Evolutionary conservation across 2,797 vertebrate species (phyloP), one percentile per base, ranked within the genome.

Genomic region (Pipistrellus pipistrellus): DNA sequence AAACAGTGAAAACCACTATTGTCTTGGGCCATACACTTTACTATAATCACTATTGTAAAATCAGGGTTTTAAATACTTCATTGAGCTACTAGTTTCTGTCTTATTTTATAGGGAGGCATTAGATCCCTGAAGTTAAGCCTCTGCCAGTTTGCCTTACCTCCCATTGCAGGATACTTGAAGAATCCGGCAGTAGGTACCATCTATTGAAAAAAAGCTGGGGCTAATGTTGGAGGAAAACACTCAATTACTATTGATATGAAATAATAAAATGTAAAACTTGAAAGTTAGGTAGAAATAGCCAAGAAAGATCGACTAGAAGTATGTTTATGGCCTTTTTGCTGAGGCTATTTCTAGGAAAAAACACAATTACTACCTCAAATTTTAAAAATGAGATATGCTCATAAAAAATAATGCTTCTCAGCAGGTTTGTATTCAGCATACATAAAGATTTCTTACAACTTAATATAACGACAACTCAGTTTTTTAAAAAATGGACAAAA

Each of bases 231-330:
- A 78, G 75, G 64, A 35, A 57, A 59, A 23, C 75, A 75, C 68
- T 13, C 55, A 38, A 11, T n/a, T 68, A 57, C 83, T 77, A 4
- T 32, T 85, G 53, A 53, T 41, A 76, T 7, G 46, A 77, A 85
- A 82, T 17, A 69, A 12, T 82, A 83, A 88, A 90, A 68, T 11
- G 25, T 77, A 77, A 93, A 95, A 69, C 41, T 85, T 73, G 30
- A 64, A 35, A 18, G 59, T 35, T 14, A 44, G n/a, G 3, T 41
- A 69, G 75, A 93, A 77, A 55, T 14, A 69, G 48, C 80, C 80
- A 48, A 23, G 12, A 59, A 51, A 32, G 18, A 13, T 14, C n/a
- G 48, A 53, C 21, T 68, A 41, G 46, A 86, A 59, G 55, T 57
- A 18, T 10, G 6, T 66, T 59, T 13, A 12, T 57, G 30, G 55